Conservation (phyloP, 1,140 invertebrate genomes). For the Mercenaria mercenaria region DNA sequence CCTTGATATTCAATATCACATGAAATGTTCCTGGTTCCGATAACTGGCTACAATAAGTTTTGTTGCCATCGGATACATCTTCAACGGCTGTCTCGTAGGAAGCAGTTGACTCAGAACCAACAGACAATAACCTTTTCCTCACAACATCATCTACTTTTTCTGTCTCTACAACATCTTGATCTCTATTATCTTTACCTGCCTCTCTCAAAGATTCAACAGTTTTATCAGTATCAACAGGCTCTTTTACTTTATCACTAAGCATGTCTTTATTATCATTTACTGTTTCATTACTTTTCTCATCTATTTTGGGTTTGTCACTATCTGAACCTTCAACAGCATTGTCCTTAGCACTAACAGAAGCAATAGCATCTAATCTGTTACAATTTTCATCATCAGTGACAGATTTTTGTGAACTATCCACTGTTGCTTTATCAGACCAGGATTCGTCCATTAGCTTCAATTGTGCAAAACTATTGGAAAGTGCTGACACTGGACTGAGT, state of each 20-base stretch:
- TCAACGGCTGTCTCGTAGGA: constrained; percentile 42
- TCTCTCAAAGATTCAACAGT: background rate
- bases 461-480: background rate
- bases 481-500: constrained; percentile 48
- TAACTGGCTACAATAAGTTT: constrained; percentile 29
- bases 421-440: background rate
- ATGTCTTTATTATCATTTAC: background rate
- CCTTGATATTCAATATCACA: background rate
- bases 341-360: background rate
- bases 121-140: background rate
- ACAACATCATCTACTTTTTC: background rate
- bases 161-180: background rate
- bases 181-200: background rate
- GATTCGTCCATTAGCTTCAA: constrained; percentile 28
- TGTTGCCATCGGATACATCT: background rate
- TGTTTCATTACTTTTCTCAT: background rate
- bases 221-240: background rate
- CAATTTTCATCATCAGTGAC: background rate
- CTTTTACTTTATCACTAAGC: background rate
- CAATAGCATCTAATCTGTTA: background rate
- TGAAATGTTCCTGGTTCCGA: background rate
- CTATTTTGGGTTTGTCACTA: background rate
- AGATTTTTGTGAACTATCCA: constrained; percentile 4
- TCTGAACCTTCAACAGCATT: background rate
- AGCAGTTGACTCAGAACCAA: constrained; percentile 20